phyloP scores from a whole-genome alignment of 2,888 invertebrate genomes.

The Drosophila neotestacea region DNA sequence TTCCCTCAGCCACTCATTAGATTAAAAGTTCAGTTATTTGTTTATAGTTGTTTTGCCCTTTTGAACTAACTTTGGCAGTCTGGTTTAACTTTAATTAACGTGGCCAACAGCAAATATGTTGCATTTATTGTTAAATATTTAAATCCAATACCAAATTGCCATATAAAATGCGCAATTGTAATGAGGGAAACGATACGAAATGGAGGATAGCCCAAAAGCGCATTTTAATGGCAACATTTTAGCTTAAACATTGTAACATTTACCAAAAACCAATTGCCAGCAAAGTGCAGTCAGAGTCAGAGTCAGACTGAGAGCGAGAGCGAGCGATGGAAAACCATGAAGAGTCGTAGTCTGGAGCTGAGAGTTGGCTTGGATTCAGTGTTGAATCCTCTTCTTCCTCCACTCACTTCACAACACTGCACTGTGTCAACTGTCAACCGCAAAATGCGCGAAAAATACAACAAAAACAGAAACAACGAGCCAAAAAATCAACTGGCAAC shows the following conservation, averaged over 20 bases:
- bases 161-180: slow-evolving; percentile 68
- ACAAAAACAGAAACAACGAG: slow-evolving; percentile 28
- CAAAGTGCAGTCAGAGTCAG: slow-evolving; percentile 9
- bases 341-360: slow-evolving; percentile 4
- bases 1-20: not conserved
- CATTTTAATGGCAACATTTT: slow-evolving; percentile 74
- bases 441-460: slow-evolving; percentile 69
- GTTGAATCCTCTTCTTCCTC: slow-evolving; percentile 21
- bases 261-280: slow-evolving; percentile 36
- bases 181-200: slow-evolving; percentile 37
- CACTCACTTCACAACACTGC: slow-evolving; percentile 51
- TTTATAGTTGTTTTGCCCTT: slow-evolving; percentile 20
- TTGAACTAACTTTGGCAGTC: slow-evolving; percentile 18
- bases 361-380: slow-evolving; percentile 9
- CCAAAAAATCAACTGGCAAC: slow-evolving; percentile 37
- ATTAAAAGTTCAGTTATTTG: slow-evolving; percentile 5
- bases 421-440: slow-evolving; percentile 77
- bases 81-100: slow-evolving; percentile 62
- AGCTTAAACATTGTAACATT: slow-evolving; percentile 69
- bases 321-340: not conserved
- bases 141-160: slow-evolving; percentile 68
- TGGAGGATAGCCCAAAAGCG: slow-evolving; percentile 42
- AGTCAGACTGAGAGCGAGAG: not conserved
- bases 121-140: slow-evolving; percentile 60
- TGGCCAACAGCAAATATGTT: slow-evolving; percentile 54